Conservation (phyloP, 2,113 vertebrate species). For the Turnix velox region DNA sequence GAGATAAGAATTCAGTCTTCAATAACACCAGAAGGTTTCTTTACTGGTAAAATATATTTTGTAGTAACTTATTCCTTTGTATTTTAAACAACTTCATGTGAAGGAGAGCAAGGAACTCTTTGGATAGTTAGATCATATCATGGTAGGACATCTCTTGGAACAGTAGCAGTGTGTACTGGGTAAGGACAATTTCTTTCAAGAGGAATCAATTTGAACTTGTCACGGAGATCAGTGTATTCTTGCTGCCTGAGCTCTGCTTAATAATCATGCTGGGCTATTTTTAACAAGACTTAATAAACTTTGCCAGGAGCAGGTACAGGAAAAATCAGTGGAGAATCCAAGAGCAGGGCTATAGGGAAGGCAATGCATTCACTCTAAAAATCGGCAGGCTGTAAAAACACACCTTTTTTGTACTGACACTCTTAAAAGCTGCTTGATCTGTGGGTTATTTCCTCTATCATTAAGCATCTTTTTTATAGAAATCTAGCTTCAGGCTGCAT, state of each 20-base stretch:
- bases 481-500: background rate
- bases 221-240: background rate
- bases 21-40: background rate
- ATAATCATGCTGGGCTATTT: background rate
- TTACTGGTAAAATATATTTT: background rate
- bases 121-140: rapidly evolving
- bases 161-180: background rate
- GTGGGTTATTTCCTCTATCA: background rate
- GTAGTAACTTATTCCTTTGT: background rate
- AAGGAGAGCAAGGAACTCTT: background rate
- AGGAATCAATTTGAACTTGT: background rate
- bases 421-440: background rate
- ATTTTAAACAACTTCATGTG: background rate
- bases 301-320: background rate
- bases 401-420: background rate
- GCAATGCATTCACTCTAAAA: background rate
- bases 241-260: background rate
- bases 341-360: background rate
- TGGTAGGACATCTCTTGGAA: background rate
- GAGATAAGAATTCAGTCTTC: background rate
- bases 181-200: background rate
- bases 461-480: background rate
- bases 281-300: background rate
- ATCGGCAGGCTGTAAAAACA: background rate
- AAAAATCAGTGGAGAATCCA: background rate